These are phyloP conservation scores for Microcebus jonahi DNA, from an alignment of 2,113 vertebrate species.

Conservation along the genomic window DNA sequence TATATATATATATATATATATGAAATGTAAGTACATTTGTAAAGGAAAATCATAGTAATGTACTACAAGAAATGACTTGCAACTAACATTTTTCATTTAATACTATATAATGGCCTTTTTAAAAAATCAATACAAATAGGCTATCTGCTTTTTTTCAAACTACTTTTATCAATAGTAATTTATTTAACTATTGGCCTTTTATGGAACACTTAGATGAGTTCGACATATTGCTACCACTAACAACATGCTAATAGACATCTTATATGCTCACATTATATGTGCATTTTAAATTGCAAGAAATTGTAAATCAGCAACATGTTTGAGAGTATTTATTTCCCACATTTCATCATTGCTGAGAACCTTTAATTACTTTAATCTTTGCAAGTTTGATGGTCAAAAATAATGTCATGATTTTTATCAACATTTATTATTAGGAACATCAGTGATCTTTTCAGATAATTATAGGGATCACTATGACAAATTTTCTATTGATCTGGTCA, in stretches of 20 bases:
- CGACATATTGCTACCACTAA: neutral
- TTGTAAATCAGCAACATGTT: neutral
- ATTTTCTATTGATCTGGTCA: neutral
- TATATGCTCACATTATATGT: neutral
- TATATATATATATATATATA: neutral
- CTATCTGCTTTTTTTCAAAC: neutral
- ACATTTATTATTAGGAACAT: neutral
- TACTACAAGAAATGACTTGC: neutral
- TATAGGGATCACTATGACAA: neutral
- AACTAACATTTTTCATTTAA: slow-evolving; percentile 19
- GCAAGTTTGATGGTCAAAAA: neutral
- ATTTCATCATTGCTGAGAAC: neutral
- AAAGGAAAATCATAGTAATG: neutral
- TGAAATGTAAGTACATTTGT: neutral
- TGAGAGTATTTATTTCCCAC: neutral
- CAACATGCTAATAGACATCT: neutral
- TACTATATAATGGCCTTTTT: neutral
- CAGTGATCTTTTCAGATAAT: neutral
- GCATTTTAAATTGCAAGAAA: slow-evolving; percentile 1
- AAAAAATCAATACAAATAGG: slow-evolving; percentile 37
- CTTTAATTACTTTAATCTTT: neutral
- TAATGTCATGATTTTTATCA: neutral
- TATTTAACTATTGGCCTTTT: slow-evolving; percentile 26
- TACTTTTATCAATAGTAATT: slow-evolving; percentile 21
- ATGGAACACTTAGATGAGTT: neutral